Conservation (phyloP, 2,113 vertebrate species). For the Spilogale gracilis region DNA sequence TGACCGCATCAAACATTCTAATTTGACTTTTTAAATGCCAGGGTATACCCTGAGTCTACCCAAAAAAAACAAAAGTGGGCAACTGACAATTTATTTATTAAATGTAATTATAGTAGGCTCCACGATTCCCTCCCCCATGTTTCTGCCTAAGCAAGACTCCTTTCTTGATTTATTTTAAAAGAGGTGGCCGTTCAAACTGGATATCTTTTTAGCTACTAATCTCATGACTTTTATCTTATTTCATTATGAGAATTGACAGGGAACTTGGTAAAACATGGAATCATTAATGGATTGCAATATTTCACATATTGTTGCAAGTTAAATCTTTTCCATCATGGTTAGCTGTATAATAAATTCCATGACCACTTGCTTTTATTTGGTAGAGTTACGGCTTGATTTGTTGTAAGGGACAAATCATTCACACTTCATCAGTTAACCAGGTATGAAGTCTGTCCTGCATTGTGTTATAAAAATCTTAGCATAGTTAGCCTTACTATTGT, state of each 20-base stretch:
- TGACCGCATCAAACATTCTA: background rate
- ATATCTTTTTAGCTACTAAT: slow-evolving; percentile 6
- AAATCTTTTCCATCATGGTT: slow-evolving; percentile 34
- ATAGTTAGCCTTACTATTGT: background rate
- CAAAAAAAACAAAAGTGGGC: background rate
- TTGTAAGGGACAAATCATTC: background rate
- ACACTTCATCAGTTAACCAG: background rate
- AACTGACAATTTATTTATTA: background rate
- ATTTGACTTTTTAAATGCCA: slow-evolving; percentile 14
- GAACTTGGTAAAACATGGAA: slow-evolving; percentile 16
- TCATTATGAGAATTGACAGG: slow-evolving; percentile 44
- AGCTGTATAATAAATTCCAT: background rate
- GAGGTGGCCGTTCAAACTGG: background rate
- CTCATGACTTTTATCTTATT: slow-evolving; percentile 60
- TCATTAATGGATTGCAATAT: slow-evolving; percentile 8
- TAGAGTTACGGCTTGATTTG: background rate
- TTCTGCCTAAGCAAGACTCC: background rate
- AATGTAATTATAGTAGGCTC: background rate
- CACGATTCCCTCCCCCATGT: background rate
- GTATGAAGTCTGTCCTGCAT: background rate
- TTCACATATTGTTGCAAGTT: background rate
- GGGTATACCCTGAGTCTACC: background rate
- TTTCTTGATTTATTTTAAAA: slow-evolving; percentile 65
- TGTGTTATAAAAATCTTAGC: background rate
- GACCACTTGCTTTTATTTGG: background rate